Percentiles rank a stretch among this genome's conserved stretches.
Conservation (phyloP, 2,888 invertebrate genomes). For the Harpalus rubripes region DNA sequence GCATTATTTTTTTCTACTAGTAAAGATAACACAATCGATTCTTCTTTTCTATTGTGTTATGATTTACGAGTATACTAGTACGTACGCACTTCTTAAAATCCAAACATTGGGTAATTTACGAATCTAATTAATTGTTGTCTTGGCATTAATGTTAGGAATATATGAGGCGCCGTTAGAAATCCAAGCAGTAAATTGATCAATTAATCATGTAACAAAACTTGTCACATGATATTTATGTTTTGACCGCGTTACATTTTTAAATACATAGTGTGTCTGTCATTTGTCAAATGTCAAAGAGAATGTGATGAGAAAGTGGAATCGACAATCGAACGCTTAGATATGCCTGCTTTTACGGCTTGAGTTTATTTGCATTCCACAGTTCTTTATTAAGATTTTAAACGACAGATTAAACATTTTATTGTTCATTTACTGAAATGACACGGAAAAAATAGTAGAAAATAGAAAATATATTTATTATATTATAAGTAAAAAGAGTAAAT, state of each 20-base stretch:
- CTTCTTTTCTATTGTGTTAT: too few relatives aligned
- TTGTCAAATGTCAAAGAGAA: constrained; percentile 34
- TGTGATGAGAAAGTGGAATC: constrained; percentile 41
- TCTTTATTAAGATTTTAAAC: not conserved
- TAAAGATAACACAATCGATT: too few relatives aligned
- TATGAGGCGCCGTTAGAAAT: constrained; percentile 18
- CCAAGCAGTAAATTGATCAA: constrained; percentile 15
- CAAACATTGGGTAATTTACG: constrained; percentile 3
- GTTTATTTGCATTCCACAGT: constrained; percentile 25
- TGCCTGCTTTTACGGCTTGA: not conserved
- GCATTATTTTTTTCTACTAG: too few relatives aligned
- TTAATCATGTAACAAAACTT: constrained; percentile 30
- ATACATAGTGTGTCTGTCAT: constrained; percentile 28
- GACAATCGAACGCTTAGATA: constrained; percentile 22
- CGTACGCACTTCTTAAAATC: too few relatives aligned
- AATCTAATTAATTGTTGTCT: constrained; percentile 9
- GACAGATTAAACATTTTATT: too few relatives aligned
- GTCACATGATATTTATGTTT: not conserved
- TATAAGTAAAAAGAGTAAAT: too few relatives aligned
- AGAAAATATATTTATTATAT: too few relatives aligned
- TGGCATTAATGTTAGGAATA: constrained; percentile 4
- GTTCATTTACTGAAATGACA: too few relatives aligned
- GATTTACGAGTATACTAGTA: too few relatives aligned
- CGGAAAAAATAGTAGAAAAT: too few relatives aligned
- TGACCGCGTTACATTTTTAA: constrained; percentile 46